Base-by-base conservation (phyloP, 2,797 vertebrate species). In the Neosilurus hyrtlii region DNA sequence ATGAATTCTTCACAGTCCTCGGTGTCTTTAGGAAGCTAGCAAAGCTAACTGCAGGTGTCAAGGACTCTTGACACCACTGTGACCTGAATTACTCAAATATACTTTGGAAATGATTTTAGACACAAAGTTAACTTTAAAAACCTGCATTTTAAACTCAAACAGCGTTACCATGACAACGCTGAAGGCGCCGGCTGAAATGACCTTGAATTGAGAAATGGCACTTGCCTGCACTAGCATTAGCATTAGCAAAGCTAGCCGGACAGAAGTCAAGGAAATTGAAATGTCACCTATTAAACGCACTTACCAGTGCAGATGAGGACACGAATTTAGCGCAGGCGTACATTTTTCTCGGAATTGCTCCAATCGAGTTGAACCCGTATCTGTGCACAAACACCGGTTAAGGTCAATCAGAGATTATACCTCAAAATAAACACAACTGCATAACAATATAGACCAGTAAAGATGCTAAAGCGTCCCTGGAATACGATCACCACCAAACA, bases 301-400 rank as follows among this genome's bases (percentile, higher is more conserved):
- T 93, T 89, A 95, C 95, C 94, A 95, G 92, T 86, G 93, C 93
- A 90, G 94, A 92, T 71, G 93, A 93, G 87, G 94, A 94, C 90
- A 94, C 93, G 92, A 95, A 94, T 82, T 95, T 95, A 81, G 93
- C 94, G 85, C 94, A 95, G 90, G 94, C 91, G 80, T 93, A 95
- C 94, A 95, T 95, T 18, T 86, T 89, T 49, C 10, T 63, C 75
- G 18, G n/a, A 18, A 10, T 20, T 51, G 9, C n/a, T 71, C 71
- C 37, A 49, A 49, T 62, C 67, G 67, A 72, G 67, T 59, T 2
- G 43, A 66, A 73, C 61, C 65, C 72, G 82, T 81, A 75, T 79
- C 86, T 89, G 62, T 59, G 56, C 30, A 61, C 59, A 87, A 68
- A 66, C 30, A 80, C 57, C 72, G 66, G 81, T 82, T 88, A 86